A percentile compares a stretch with the other conserved stretches of the same genome.
Evolutionary conservation across 2,113 vertebrate species (phyloP).

Genomic region (Ciconia boyciana): DNA sequence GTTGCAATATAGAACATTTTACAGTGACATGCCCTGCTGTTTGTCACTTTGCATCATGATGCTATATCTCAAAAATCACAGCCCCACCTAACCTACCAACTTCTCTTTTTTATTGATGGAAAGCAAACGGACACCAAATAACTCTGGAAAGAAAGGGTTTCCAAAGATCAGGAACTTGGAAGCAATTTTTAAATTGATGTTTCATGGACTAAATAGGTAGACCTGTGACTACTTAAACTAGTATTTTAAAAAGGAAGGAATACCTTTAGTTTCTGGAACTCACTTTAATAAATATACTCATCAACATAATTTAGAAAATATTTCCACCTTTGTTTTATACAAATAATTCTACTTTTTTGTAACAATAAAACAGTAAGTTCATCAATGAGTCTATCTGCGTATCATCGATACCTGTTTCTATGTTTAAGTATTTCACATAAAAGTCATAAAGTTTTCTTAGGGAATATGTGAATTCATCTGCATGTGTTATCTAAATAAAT

Average conservation of each 20-base stretch:
- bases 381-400: not conserved
- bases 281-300: not conserved
- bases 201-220: conserved; percentile 31
- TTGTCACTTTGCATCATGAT: conserved; percentile 63
- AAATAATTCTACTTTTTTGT: not conserved
- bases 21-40: conserved; percentile 40
- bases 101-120: conserved; percentile 20
- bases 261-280: not conserved
- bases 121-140: conserved; percentile 48
- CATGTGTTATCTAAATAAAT: conserved; percentile 26
- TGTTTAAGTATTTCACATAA: not conserved
- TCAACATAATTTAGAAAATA: not conserved
- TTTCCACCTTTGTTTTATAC: not conserved
- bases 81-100: not conserved
- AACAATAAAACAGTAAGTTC: not conserved
- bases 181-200: conserved; percentile 50
- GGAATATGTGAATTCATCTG: not conserved
- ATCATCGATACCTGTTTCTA: not conserved
- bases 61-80: conserved; percentile 62
- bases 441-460: not conserved
- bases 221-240: not conserved
- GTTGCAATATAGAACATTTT: conserved; percentile 61
- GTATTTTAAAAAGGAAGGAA: not conserved
- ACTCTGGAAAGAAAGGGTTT: conserved; percentile 50
- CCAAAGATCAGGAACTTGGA: conserved; percentile 36